Conservation (phyloP, 2,888 invertebrate genomes). For the Spilarctia lutea region DNA sequence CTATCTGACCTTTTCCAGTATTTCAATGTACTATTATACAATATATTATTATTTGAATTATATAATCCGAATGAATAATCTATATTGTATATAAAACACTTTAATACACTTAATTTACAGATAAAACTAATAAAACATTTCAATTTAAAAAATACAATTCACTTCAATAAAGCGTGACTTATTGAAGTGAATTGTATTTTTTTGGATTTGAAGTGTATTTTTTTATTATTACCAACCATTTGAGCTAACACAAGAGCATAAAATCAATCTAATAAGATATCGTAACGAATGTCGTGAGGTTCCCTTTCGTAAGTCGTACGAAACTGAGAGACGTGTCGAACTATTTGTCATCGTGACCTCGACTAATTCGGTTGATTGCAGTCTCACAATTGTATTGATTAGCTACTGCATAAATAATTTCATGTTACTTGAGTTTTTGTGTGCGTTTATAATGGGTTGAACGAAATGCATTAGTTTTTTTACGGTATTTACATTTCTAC, state of each 20-base stretch:
- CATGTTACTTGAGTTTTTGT: neutral
- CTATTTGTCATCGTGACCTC: constrained; percentile 12
- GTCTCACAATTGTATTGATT: constrained; percentile 5
- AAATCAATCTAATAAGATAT: constrained; percentile 22
- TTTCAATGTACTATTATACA: neutral
- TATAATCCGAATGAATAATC: neutral
- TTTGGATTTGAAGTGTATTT: neutral
- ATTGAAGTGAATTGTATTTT: neutral
- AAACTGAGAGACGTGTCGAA: constrained; percentile 16
- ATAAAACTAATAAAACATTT: neutral
- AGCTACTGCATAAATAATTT: constrained; percentile 9
- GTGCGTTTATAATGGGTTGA: constrained; percentile 2
- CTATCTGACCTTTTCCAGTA: neutral
- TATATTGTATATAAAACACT: neutral
- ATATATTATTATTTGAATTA: neutral
- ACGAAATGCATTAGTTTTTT: neutral
- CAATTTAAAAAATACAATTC: neutral
- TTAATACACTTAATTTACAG: neutral
- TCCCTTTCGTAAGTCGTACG: constrained; percentile 17
- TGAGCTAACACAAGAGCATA: constrained; percentile 21
- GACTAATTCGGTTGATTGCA: constrained; percentile 18
- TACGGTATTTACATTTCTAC: neutral
- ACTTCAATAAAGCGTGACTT: neutral
- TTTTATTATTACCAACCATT: neutral
- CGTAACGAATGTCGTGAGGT: constrained; percentile 14